A percentile compares a stretch with the other conserved stretches of the same genome.
phyloP scores from a whole-genome alignment of 2,113 vertebrate genomes.

The Bos taurus region ARS-UCD2.0 NC_037337.1:8280501-8281000 shows the following conservation, averaged over 20 bases:
- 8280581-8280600: neutral
- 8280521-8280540: neutral
- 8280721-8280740: neutral
- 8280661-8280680: neutral
- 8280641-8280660: neutral
- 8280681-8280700: neutral
- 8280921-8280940: neutral
- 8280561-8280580: neutral
- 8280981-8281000: constrained; percentile 6
- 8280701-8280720: neutral
- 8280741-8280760: neutral
- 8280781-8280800: neutral
- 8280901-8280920: neutral
- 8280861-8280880: neutral
- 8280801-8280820: neutral
- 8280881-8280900: neutral
- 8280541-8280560: neutral
- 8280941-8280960: neutral
- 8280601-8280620: neutral
- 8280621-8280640: neutral
- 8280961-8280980: neutral
- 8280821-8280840: neutral
- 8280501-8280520: neutral
- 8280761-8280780: neutral
- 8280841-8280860: neutral